Evolutionary conservation across 2,113 vertebrate species (phyloP), one percentile per base, ranked within the genome.

Genomic region (Tyrannus savana): DNA sequence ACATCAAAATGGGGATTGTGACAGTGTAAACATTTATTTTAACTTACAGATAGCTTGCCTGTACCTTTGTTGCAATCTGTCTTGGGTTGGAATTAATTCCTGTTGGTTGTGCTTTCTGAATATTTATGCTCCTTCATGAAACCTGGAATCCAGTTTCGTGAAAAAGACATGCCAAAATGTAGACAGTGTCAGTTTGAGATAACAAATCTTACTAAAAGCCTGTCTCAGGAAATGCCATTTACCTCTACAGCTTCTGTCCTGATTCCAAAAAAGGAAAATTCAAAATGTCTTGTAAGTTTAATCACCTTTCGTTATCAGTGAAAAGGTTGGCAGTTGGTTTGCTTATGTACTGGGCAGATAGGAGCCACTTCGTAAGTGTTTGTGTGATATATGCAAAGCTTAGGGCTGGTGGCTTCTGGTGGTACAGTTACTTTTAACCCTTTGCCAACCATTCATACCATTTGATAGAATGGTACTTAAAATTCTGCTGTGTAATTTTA

Each of bases 231-330:
- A 96, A 95, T 94, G 87, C 69, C 81, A 72, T 90, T 90, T 97
- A 93, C 94, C 76, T 96, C 91, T 69, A 89, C 25, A 24, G 76
- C 88, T 95, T 89, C 91, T 93, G 31, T 76, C 90, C 72, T 49
- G 21, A 87, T 76, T 87, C 95, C 92, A 96, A 94, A 96, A 96
- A 92, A 93, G 92, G 88, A 80, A 90, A 92, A 93, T 95, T 88
- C 85, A 93, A 85, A 95, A 93, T 88, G 87, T 77, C 90, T 69
- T 88, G 60, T 72, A 50, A 67, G 62, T 94, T 75, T 92, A 95
- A 96, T 95, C 93, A 93, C 71, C 67, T 88, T 95, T 52, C 58
- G 83, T 93, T 97, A 96, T 96, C 95, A 87, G 94, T 72, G 71
- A 55, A 75, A 73, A 76, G 91, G 88, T 72, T 97, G 92, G 78